Evolutionary conservation across 2,113 vertebrate species (phyloP).

Genomic region (Rhombomys opimus): DNA sequence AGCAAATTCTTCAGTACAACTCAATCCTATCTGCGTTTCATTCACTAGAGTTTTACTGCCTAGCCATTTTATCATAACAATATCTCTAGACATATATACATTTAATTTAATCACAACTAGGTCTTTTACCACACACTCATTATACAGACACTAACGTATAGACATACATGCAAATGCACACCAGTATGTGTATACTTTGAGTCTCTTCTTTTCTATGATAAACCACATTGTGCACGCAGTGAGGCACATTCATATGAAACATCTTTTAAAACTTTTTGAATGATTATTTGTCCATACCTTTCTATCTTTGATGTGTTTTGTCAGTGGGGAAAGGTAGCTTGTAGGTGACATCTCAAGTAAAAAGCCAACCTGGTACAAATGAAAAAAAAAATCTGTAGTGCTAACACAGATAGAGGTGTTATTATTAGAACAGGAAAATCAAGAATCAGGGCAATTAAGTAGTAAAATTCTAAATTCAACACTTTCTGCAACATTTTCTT

Average conservation of each 20-base stretch:
- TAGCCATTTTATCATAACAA: neutral
- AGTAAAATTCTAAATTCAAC: neutral
- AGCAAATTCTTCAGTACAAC: neutral
- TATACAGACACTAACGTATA: neutral
- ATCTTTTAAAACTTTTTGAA: neutral
- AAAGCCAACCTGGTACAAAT: neutral
- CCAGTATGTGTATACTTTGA: too few relatives aligned
- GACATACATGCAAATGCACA: neutral
- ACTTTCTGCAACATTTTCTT: too few relatives aligned
- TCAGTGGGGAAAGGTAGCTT: rapidly evolving
- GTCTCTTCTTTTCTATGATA: neutral
- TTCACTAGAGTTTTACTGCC: neutral
- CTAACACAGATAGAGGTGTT: neutral
- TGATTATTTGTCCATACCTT: neutral
- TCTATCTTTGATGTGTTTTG: neutral
- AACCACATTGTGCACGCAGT: neutral
- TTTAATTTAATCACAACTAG: neutral
- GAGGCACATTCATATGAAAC: too few relatives aligned
- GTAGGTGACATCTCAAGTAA: neutral
- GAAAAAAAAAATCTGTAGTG: neutral
- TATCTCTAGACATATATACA: neutral
- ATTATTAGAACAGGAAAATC: neutral
- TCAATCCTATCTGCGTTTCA: neutral
- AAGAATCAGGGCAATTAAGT: neutral
- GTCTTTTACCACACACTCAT: rapidly evolving